A percentile compares a stretch with the other conserved stretches of the same genome.
phyloP scores from a whole-genome alignment of 2,113 vertebrate species.

The Brachyistius frenatus region DNA sequence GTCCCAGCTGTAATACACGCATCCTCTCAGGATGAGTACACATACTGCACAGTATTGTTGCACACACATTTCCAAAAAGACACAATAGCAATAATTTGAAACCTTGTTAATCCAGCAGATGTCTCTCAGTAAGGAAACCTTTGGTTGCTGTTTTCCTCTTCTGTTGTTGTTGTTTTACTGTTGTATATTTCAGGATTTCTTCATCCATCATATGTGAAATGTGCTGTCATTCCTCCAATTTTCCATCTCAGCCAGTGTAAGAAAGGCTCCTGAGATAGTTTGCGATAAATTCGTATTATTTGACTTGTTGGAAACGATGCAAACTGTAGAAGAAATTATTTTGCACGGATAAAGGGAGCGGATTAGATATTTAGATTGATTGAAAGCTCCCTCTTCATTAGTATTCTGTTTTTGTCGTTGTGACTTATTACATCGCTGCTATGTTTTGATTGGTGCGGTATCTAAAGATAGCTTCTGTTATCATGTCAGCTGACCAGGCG shows the following conservation, averaged over 20 bases:
- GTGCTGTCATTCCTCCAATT: slow-evolving; percentile 30
- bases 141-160: not conserved
- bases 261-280: not conserved
- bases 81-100: slow-evolving; percentile 26
- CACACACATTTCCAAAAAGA: slow-evolving; percentile 2
- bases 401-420: too few species aligned
- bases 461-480: too few species aligned
- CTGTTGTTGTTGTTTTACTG: slow-evolving; percentile 16
- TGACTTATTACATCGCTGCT: too few species aligned
- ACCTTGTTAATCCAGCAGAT: slow-evolving; percentile 6
- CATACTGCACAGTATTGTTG: not conserved
- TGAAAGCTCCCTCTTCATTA: too few species aligned
- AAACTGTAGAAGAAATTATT: not conserved
- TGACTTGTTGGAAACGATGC: too few species aligned
- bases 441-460: too few species aligned
- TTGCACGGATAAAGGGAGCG: not conserved
- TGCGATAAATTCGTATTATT: not conserved
- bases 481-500: too few species aligned
- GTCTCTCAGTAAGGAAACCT: not conserved
- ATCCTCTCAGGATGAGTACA: not conserved
- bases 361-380: too few species aligned
- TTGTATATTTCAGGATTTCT: slow-evolving; percentile 25
- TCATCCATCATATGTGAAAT: slow-evolving; percentile 35
- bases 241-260: slow-evolving; percentile 15
- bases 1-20: slow-evolving; percentile 1